These are phyloP conservation scores for Phylloscopus trochilus DNA, from an alignment of 2,113 vertebrate species.

Conservation along the genomic window DNA sequence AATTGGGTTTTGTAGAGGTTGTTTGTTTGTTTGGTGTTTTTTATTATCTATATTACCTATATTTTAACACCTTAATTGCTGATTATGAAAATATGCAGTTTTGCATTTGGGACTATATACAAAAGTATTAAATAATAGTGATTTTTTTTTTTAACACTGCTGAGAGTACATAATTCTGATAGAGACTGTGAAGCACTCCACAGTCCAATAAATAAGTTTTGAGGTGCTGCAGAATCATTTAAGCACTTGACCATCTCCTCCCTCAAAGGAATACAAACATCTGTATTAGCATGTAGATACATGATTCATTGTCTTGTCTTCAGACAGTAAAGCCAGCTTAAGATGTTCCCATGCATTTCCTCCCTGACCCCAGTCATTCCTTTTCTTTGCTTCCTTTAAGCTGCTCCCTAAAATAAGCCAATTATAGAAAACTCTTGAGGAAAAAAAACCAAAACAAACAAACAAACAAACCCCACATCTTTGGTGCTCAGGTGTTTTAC, in stretches of 20 bases:
- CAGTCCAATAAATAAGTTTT: not conserved
- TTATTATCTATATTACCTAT: not conserved
- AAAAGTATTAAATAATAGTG: not conserved
- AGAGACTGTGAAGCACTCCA: not conserved
- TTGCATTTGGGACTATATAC: not conserved
- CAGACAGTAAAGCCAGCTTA: not conserved
- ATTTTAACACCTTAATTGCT: not conserved
- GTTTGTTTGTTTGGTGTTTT: not conserved
- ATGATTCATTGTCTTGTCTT: not conserved
- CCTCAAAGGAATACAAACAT: not conserved
- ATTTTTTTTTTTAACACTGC: not conserved
- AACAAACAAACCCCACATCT: not conserved
- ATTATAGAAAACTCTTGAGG: not conserved
- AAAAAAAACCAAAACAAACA: not conserved
- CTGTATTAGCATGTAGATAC: not conserved
- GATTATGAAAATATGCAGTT: not conserved
- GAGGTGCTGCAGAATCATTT: not conserved
- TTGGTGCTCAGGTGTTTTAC: not conserved
- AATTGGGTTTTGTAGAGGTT: not conserved
- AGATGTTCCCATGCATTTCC: not conserved
- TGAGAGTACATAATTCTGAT: not conserved
- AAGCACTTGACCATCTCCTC: not conserved
- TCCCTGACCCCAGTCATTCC: not conserved
- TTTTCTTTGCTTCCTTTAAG: not conserved
- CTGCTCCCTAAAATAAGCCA: not conserved